phyloP scores from a whole-genome alignment of 2,888 invertebrate genomes.

The Meliscaeva auricollis region DNA sequence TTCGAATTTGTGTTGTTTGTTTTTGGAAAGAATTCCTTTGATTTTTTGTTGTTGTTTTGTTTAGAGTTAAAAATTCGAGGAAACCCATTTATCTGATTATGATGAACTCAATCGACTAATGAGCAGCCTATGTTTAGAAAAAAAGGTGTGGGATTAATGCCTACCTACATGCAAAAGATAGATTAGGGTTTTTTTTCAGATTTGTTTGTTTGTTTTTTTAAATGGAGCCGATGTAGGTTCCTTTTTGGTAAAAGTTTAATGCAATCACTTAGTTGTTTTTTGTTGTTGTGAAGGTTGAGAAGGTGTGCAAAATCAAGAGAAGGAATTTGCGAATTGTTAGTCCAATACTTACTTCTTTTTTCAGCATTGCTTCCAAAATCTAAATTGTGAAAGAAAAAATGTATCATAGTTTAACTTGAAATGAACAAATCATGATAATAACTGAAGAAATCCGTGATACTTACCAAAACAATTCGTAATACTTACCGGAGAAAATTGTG shows the following conservation, averaged over 20 bases:
- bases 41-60: conserved; percentile 26
- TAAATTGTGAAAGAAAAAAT: no score
- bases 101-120: conserved; percentile 25
- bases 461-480: no score
- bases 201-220: neutral
- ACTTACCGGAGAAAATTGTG: no score
- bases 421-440: no score
- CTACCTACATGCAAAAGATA: conserved; percentile 23
- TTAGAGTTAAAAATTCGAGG: conserved; percentile 53
- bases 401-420: no score
- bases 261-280: no score
- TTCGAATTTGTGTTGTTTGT: conserved; percentile 17
- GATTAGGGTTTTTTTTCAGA: neutral
- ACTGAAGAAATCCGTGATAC: no score
- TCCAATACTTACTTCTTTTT: no score
- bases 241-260: neutral
- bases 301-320: no score
- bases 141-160: conserved; percentile 16
- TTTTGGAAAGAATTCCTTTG: neutral
- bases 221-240: neutral
- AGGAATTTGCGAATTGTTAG: no score
- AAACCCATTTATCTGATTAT: conserved; percentile 54
- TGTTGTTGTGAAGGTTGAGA: no score
- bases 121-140: conserved; percentile 14
- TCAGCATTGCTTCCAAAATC: no score